Evolutionary conservation across 2,888 invertebrate species (phyloP).

Genomic region (Tetragonula carbonaria): DNA sequence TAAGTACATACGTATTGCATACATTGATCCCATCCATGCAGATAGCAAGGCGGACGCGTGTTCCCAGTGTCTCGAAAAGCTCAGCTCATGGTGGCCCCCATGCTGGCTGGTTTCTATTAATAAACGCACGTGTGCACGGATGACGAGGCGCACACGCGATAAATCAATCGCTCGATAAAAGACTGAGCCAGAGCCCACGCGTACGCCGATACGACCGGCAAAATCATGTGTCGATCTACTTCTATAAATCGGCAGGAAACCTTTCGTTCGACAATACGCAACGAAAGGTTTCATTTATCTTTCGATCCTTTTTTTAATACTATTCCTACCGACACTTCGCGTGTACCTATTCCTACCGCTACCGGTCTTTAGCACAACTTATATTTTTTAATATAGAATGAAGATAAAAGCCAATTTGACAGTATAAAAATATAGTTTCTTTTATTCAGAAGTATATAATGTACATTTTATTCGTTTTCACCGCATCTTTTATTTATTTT

Average conservation of each 20-base stretch:
- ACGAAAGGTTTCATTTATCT: background rate
- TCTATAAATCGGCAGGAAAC: slow-evolving; percentile 19
- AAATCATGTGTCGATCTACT: slow-evolving; percentile 29
- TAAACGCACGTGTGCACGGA: slow-evolving; percentile 71
- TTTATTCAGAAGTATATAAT: too few species aligned
- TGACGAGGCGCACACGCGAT: slow-evolving; percentile 68
- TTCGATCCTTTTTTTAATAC: background rate
- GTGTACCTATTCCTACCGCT: too few species aligned
- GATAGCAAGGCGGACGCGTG: background rate
- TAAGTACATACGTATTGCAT: too few species aligned
- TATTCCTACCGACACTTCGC: too few species aligned
- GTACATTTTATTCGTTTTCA: too few species aligned
- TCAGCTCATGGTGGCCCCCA: slow-evolving; percentile 57
- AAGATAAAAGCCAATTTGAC: too few species aligned
- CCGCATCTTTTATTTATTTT: too few species aligned
- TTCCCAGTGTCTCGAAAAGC: slow-evolving; percentile 8
- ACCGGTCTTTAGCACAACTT: too few species aligned
- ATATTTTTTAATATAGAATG: too few species aligned
- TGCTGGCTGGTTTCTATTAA: slow-evolving; percentile 68
- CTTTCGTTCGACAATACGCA: background rate
- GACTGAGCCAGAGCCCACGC: slow-evolving; percentile 56
- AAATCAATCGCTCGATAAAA: slow-evolving; percentile 71
- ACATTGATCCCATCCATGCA: too few species aligned
- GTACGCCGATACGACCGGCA: slow-evolving; percentile 17
- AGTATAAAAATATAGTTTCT: too few species aligned